Conservation (phyloP, 2,113 vertebrate species). For the Acrocephalus kingi region DNA sequence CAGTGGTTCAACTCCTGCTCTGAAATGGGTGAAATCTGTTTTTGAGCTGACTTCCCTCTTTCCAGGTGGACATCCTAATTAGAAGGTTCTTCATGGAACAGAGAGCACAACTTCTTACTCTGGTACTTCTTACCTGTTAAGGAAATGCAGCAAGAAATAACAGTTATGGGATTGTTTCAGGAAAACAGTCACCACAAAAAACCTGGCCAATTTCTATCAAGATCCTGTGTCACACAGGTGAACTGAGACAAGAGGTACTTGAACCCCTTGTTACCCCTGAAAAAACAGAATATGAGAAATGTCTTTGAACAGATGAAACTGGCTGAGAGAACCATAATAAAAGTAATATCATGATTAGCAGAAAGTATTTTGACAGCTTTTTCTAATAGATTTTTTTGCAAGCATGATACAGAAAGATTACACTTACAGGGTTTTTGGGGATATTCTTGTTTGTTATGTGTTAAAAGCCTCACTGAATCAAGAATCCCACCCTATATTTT, state of each 20-base stretch:
- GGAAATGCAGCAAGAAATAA: neutral
- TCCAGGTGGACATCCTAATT: neutral
- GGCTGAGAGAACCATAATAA: neutral
- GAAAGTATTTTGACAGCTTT: neutral
- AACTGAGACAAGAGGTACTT: neutral
- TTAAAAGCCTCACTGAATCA: neutral
- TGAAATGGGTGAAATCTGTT: neutral
- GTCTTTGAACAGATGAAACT: neutral
- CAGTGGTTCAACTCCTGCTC: neutral
- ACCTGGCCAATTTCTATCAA: neutral
- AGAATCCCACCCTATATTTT: neutral
- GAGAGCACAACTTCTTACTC: neutral
- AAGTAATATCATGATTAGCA: neutral
- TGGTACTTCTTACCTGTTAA: neutral
- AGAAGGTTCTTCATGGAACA: neutral
- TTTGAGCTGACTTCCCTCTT: neutral
- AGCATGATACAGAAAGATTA: neutral
- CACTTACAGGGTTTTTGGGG: fast-evolving
- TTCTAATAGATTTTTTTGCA: neutral
- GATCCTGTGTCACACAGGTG: neutral
- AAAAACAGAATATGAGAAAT: neutral
- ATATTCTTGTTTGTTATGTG: neutral
- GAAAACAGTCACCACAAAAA: neutral
- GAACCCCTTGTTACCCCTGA: neutral
- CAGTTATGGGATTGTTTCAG: neutral